Evolutionary conservation across 2,113 vertebrate species (phyloP).

Genomic region (Garra rufa): DNA sequence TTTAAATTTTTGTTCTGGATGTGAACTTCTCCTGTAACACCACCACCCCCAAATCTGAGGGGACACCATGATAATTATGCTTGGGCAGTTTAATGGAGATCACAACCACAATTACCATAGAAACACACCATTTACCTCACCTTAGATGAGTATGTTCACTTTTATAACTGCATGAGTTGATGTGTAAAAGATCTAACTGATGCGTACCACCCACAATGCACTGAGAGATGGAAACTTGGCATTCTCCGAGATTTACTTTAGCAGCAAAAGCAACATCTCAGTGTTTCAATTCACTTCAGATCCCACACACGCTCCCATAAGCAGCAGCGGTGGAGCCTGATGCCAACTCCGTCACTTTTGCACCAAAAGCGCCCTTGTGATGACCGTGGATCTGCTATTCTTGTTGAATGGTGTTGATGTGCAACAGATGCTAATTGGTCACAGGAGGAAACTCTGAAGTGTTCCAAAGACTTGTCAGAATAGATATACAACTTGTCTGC

Average conservation of each 20-base stretch:
- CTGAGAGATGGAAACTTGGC: slow-evolving; percentile 26
- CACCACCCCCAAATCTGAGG: neutral
- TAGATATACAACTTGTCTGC: slow-evolving; percentile 58
- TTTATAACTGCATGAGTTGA: neutral
- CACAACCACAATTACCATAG: neutral
- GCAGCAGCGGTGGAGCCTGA: neutral
- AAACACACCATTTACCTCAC: slow-evolving; percentile 9
- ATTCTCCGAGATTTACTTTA: slow-evolving; percentile 13
- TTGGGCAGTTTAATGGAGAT: neutral
- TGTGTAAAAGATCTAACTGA: slow-evolving; percentile 29
- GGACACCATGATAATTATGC: neutral
- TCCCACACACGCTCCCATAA: neutral
- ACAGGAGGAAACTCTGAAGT: slow-evolving; percentile 64
- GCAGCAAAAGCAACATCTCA: slow-evolving; percentile 30
- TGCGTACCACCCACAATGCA: slow-evolving; percentile 25
- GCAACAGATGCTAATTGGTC: slow-evolving; percentile 71
- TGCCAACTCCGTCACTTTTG: slow-evolving; percentile 23
- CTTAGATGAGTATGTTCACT: slow-evolving; percentile 9
- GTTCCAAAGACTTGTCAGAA: slow-evolving; percentile 69
- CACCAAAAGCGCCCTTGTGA: neutral
- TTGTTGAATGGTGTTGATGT: slow-evolving; percentile 53
- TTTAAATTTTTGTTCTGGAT: no score
- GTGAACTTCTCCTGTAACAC: no score
- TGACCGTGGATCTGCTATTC: slow-evolving; percentile 21
- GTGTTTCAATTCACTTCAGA: slow-evolving; percentile 16